phyloP scores from a whole-genome alignment of 2,113 vertebrate genomes.

The Sinosuthora webbiana region DNA sequence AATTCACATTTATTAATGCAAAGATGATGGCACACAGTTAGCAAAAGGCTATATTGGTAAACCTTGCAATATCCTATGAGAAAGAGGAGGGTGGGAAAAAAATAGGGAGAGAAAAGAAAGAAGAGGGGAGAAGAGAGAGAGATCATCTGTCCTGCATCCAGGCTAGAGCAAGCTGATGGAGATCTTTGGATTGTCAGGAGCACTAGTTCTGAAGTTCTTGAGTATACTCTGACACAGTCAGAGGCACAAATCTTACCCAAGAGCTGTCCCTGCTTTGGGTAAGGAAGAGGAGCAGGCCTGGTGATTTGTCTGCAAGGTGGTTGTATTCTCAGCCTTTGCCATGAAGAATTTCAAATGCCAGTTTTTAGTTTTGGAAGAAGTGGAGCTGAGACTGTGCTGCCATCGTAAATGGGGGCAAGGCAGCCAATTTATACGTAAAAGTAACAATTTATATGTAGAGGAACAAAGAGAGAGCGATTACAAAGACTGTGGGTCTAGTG shows the following conservation, averaged over 20 bases:
- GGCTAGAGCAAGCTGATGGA: fast-evolving
- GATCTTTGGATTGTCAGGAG: neutral
- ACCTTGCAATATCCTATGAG: neutral
- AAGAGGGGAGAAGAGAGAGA: neutral
- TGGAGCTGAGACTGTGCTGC: neutral
- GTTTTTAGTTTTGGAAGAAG: neutral
- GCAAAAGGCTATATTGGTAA: neutral
- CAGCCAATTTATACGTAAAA: neutral
- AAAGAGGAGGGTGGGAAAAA: neutral
- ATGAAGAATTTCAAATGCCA: neutral
- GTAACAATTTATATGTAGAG: neutral
- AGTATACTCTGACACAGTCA: fast-evolving
- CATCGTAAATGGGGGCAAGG: neutral
- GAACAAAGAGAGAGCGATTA: neutral
- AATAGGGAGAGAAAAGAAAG: neutral
- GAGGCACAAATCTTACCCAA: neutral
- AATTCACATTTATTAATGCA: neutral
- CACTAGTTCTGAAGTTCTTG: neutral
- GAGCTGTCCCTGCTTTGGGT: neutral
- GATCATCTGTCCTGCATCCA: neutral
- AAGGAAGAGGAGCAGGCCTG: neutral
- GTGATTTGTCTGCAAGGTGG: neutral
- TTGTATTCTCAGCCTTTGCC: neutral
- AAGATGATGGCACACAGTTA: neutral
- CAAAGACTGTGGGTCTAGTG: neutral